phyloP scores from a whole-genome alignment of 1,140 invertebrate genomes.

The Goniozus legneri region DNA sequence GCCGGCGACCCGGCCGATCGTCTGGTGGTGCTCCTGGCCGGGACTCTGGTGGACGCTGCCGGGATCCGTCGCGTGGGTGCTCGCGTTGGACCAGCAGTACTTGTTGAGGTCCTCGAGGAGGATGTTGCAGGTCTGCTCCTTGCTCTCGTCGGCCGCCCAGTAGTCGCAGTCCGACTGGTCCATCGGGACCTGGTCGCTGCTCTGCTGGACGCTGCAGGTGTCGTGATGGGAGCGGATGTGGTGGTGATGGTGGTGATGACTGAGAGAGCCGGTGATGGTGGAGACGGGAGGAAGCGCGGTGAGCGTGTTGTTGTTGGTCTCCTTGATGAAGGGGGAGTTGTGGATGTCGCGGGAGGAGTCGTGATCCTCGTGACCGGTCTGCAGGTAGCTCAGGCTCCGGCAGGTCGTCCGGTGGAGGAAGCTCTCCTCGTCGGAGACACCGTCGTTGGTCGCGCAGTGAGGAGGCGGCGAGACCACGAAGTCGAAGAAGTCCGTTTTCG shows the following conservation, averaged over 20 bases:
- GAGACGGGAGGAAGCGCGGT: conserved; percentile 46
- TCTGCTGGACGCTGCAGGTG: conserved; percentile 28
- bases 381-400: conserved; percentile 36
- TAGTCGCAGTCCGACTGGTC: conserved; percentile 60
- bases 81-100: conserved; percentile 65
- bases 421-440: conserved; percentile 42
- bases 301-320: conserved; percentile 67
- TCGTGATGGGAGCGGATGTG: conserved; percentile 34
- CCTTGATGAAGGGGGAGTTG: conserved; percentile 55
- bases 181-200: conserved; percentile 37
- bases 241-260: conserved; percentile 46
- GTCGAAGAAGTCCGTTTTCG: conserved; percentile 82
- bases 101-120: conserved; percentile 78
- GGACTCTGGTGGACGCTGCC: conserved; percentile 18
- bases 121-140: conserved; percentile 65
- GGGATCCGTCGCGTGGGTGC: conserved; percentile 21
- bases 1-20: conserved; percentile 19
- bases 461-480: conserved; percentile 75
- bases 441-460: conserved; percentile 55
- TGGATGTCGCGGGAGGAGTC: conserved; percentile 34
- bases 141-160: conserved; percentile 66
- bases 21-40: conserved; percentile 21
- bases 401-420: conserved; percentile 40
- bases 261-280: conserved; percentile 46
- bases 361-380: conserved; percentile 35